These are phyloP conservation scores for Ephialtes manifestator DNA, from an alignment of 2,888 invertebrate genomes.

Conservation along the genomic window DNA sequence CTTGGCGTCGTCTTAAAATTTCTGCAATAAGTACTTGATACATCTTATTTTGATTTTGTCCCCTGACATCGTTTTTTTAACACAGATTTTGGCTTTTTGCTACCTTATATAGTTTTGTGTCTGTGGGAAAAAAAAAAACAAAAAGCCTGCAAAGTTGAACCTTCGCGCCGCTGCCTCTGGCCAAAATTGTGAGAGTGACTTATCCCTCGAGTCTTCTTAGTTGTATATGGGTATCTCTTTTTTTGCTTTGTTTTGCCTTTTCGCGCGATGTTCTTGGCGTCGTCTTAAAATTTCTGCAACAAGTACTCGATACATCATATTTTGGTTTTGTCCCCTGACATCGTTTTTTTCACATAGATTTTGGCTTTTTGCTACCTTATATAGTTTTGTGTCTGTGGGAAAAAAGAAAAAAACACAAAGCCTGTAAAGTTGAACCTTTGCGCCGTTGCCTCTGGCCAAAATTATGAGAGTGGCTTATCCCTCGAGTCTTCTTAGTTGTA, in stretches of 20 bases:
- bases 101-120: no score
- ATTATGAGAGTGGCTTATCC: neutral
- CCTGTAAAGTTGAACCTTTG: neutral
- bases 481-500: neutral
- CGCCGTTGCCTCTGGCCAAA: slow-evolving; percentile 34
- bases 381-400: no score
- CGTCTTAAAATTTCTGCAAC: neutral
- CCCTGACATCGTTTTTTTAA: neutral
- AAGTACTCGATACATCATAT: neutral
- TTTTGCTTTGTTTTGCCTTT: neutral
- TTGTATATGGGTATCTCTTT: neutral
- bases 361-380: neutral
- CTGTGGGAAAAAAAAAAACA: no score
- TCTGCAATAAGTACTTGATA: neutral
- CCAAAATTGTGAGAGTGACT: neutral
- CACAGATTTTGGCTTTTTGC: neutral
- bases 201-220: neutral
- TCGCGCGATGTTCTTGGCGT: neutral
- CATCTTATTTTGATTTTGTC: neutral
- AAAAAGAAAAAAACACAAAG: no score
- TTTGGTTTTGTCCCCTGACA: neutral
- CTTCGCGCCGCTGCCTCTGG: slow-evolving; percentile 41
- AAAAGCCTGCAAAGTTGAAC: neutral
- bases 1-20: neutral
- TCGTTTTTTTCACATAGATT: neutral